These are phyloP conservation scores for Myripristis jacobus DNA, from an alignment of 2,797 vertebrate species.

Conservation along the genomic window DNA sequence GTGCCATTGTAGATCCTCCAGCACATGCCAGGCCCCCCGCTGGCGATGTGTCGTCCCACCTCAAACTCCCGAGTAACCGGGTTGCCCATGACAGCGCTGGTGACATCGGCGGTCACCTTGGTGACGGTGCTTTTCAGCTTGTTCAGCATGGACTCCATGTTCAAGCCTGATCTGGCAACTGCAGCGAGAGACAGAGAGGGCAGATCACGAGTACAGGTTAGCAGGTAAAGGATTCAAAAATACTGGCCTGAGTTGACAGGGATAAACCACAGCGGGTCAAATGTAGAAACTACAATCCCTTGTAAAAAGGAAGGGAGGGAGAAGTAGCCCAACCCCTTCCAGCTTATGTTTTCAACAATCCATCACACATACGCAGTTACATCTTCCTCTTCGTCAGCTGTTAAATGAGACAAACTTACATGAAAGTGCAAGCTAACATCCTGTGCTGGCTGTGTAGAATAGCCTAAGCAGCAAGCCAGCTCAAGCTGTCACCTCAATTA, in stretches of 20 bases:
- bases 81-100: conserved; percentile 98
- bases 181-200: conserved; percentile 18
- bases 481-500: conserved; percentile 20
- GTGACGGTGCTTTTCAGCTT: conserved; percentile 98
- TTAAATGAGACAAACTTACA: conserved; percentile 39
- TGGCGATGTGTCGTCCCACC: conserved; percentile 96
- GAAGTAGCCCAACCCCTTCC: not conserved
- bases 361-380: conserved; percentile 18
- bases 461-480: conserved; percentile 5
- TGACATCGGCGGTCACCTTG: conserved; percentile 98
- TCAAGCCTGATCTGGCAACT: conserved; percentile 62
- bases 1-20: conserved; percentile 99
- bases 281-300: conserved; percentile 4
- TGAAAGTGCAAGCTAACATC: conserved; percentile 35
- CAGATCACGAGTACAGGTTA: conserved; percentile 17
- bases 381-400: conserved; percentile 15
- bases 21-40: conserved; percentile 92
- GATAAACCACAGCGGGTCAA: not conserved
- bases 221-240: not conserved
- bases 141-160: conserved; percentile 99
- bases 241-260: not conserved
- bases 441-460: conserved; percentile 19
- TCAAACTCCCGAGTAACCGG: conserved; percentile 98
- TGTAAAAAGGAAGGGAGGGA: conserved; percentile 11
- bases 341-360: conserved; percentile 14